Evolutionary conservation across 2,797 vertebrate genomes (phyloP), one percentile per base, ranked within the genome.

Genomic region (Enteromius anoplus): DNA sequence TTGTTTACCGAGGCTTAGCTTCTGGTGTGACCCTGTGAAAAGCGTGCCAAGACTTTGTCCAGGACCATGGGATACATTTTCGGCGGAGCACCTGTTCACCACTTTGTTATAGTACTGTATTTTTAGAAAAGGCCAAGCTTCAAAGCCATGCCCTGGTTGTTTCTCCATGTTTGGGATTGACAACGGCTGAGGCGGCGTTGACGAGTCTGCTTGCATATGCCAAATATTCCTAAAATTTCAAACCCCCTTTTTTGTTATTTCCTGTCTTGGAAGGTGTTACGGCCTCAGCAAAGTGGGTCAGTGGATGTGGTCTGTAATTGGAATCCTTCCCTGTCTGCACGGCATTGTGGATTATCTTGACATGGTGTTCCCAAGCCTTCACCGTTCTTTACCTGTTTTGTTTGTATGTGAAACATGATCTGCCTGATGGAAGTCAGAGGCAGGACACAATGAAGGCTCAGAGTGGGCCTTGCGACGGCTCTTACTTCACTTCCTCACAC

Each of bases 401-500:
- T 81, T 82, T 78, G 23, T 49, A 73, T 58, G 23, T 71, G 78
- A 78, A 86, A 85, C 60, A 37, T 37, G 82, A 87, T 84, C 88
- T 72, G 40, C n/a, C 26, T 12, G 32, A 64, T 64, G 26, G 60
- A 32, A 64, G 29, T 64, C 60, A 32, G 60, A 78, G 69, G 75
- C 58, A 45, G 78, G 53, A 58, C 68, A 75, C 51, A 82, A 65
- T 37, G 76, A 53, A 66, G 32, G 32, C 51, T 70, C 55, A 77
- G 80, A 68, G 45, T 75, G 14, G 60, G 60, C 68, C 23, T 66
- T 73, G 73, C 19, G 29, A 37, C 72, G 42, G 69, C 60, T 2
- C 64, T 88, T 82, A 23, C 81, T 75, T 89, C 86, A 89, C 85
- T 86, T 75, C 90, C 86, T 88, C 88, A 90, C 91, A 91, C 92